Conservation (phyloP, 2,888 invertebrate genomes). For the Stenichneumon culpator region DNA sequence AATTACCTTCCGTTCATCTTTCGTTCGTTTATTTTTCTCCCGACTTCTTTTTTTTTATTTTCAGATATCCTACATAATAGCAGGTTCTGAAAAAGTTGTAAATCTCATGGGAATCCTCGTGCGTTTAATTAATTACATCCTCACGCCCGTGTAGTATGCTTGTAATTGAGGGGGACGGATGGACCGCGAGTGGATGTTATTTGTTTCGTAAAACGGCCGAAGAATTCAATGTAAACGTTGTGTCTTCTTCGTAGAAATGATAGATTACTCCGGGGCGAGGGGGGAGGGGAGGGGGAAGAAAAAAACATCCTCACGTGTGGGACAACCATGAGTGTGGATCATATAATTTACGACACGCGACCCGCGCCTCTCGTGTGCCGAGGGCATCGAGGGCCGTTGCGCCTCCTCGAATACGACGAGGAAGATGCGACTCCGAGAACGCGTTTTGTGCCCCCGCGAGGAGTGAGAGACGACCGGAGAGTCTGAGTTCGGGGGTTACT, state of each 20-base stretch:
- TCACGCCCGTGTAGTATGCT: background rate
- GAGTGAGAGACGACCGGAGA: slow-evolving; percentile 61
- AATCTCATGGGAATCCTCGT: slow-evolving; percentile 16
- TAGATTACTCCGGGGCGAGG: slow-evolving; percentile 5
- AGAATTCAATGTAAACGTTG: background rate
- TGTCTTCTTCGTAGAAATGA: background rate
- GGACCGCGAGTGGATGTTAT: background rate
- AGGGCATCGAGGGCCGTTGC: slow-evolving; percentile 60
- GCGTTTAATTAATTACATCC: slow-evolving; percentile 10
- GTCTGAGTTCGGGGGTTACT: slow-evolving; percentile 51
- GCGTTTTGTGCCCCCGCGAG: slow-evolving; percentile 25
- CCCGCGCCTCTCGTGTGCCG: slow-evolving; percentile 52
- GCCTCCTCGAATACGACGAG: slow-evolving; percentile 51
- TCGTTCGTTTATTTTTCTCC: background rate
- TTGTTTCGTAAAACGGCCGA: background rate
- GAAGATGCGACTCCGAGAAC: slow-evolving; percentile 36
- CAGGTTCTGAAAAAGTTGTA: slow-evolving; percentile 16
- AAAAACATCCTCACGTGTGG: background rate
- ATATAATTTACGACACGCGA: slow-evolving; percentile 65
- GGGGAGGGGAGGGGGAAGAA: background rate
- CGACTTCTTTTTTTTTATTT: background rate
- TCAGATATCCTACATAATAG: slow-evolving; percentile 12
- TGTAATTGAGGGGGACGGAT: background rate
- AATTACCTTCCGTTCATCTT: slow-evolving; percentile 54
- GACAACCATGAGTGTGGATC: slow-evolving; percentile 30